Evolutionary conservation across 2,888 invertebrate species (phyloP).

Genomic region (Pandemis heparana): DNA sequence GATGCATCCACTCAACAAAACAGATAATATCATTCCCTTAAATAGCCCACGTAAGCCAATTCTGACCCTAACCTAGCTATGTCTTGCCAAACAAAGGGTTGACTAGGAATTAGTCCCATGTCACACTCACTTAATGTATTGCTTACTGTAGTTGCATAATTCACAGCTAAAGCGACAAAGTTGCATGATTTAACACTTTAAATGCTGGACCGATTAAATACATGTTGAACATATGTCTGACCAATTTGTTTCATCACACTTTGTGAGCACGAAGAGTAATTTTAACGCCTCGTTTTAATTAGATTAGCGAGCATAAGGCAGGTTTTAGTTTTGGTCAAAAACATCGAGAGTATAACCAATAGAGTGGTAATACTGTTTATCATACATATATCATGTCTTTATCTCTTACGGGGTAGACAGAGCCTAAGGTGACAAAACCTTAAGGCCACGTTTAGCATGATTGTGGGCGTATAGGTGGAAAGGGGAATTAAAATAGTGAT

Average conservation of each 20-base stretch:
- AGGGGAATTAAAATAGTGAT: too few relatives aligned
- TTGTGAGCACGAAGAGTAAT: conserved; percentile 17
- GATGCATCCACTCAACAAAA: conserved; percentile 9
- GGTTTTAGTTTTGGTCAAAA: background rate
- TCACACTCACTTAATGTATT: conserved; percentile 11
- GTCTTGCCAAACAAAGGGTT: conserved; percentile 24
- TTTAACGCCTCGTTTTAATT: conserved; percentile 27
- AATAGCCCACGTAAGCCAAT: conserved; percentile 30
- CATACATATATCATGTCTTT: too few relatives aligned
- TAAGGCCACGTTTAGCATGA: too few relatives aligned
- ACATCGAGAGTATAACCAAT: background rate
- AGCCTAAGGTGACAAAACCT: too few relatives aligned
- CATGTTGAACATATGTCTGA: conserved; percentile 53
- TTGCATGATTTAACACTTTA: conserved; percentile 20
- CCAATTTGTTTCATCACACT: conserved; percentile 37
- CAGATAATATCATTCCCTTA: conserved; percentile 23
- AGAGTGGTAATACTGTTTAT: too few relatives aligned
- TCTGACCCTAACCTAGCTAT: conserved; percentile 38
- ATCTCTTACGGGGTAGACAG: too few relatives aligned
- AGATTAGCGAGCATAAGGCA: background rate
- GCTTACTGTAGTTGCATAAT: background rate
- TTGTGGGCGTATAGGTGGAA: too few relatives aligned
- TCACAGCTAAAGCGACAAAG: conserved; percentile 14
- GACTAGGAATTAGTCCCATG: conserved; percentile 1
- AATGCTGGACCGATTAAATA: conserved; percentile 12